Conservation (phyloP, 2,797 vertebrate genomes). For the Micrastur ruficollis region DNA sequence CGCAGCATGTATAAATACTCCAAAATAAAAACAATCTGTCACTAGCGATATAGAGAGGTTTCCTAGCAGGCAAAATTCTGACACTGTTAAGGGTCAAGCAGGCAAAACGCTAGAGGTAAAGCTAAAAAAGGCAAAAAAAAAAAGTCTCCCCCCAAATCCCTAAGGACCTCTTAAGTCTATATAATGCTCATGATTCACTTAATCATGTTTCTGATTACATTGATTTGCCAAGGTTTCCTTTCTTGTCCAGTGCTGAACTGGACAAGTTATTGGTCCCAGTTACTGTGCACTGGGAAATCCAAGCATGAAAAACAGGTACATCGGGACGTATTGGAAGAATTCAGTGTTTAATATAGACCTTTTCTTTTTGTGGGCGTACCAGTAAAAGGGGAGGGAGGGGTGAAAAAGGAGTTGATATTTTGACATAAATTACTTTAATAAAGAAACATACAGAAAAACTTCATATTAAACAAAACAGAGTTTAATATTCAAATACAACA, state of each 20-base stretch:
- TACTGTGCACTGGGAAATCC: not conserved
- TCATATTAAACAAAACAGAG: not conserved
- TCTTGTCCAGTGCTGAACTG: not conserved
- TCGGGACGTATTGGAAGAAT: not conserved
- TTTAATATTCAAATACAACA: not conserved
- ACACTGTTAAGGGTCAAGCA: not conserved
- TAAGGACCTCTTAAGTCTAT: not conserved
- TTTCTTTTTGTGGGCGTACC: not conserved
- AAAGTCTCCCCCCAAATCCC: not conserved
- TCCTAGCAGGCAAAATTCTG: not conserved
- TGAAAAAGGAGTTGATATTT: not conserved
- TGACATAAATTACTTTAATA: not conserved
- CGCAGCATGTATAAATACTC: not conserved
- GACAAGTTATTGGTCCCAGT: not conserved
- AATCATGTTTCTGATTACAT: not conserved
- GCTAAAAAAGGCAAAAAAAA: not conserved
- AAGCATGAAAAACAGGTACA: not conserved
- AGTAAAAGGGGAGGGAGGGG: rapidly evolving
- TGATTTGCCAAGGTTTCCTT: not conserved
- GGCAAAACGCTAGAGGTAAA: not conserved
- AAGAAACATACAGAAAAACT: not conserved
- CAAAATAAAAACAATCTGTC: constrained; percentile 3
- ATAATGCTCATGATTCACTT: not conserved
- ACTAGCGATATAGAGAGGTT: not conserved
- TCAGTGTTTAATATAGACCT: not conserved